Conservation (phyloP, 1,140 invertebrate species). For the Samia ricini region DNA sequence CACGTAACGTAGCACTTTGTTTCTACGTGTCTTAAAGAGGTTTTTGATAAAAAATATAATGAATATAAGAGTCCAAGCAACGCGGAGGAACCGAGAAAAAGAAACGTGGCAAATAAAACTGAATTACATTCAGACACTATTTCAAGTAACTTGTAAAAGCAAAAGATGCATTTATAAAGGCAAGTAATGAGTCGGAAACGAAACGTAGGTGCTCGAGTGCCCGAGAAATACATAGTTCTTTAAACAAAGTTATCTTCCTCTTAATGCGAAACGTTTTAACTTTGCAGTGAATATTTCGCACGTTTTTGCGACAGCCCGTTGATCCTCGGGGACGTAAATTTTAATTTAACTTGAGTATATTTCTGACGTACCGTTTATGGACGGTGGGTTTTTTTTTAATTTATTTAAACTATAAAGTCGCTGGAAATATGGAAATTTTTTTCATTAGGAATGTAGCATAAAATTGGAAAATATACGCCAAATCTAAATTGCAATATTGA, state of each 20-base stretch:
- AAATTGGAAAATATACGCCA: too few species aligned
- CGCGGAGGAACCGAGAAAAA: not conserved
- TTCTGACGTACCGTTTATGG: not conserved
- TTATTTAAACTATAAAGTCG: too few species aligned
- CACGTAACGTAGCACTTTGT: too few species aligned
- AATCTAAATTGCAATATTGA: too few species aligned
- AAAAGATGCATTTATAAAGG: conserved; percentile 22
- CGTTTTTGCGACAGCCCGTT: conserved; percentile 14
- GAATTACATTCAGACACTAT: not conserved
- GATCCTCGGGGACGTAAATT: conserved; percentile 4
- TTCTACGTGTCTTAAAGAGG: too few species aligned
- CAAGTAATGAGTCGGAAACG: conserved; percentile 22
- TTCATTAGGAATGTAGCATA: too few species aligned
- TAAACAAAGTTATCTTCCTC: conserved; percentile 22
- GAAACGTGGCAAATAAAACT: not conserved
- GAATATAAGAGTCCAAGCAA: not conserved
- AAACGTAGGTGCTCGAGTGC: conserved; percentile 11
- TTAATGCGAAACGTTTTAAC: conserved; percentile 23
- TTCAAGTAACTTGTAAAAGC: conserved; percentile 9
- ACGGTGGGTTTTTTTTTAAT: not conserved
- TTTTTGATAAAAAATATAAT: not conserved
- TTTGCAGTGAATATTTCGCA: conserved; percentile 24
- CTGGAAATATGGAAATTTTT: too few species aligned
- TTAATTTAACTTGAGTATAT: not conserved
- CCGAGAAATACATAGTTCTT: conserved; percentile 20